These are phyloP conservation scores for Gorsachius goisagi DNA, from an alignment of 2,113 vertebrate species.

Conservation along the genomic window DNA sequence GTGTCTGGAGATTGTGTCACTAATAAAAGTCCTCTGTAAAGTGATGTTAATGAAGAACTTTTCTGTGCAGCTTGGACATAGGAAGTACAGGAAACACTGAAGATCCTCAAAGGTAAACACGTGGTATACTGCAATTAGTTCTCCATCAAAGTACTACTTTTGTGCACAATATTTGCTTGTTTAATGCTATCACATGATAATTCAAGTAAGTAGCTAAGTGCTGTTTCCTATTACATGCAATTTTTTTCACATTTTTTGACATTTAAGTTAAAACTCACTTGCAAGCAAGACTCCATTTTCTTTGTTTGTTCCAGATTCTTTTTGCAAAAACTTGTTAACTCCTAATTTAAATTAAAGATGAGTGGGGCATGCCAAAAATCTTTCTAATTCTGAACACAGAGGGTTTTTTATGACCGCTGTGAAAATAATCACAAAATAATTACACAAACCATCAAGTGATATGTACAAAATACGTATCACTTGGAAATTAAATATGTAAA, in stretches of 20 bases:
- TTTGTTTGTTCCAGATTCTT: background rate
- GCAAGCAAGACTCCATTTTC: background rate
- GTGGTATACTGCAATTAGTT: background rate
- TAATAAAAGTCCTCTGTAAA: background rate
- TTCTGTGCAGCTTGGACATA: background rate
- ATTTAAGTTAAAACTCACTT: background rate
- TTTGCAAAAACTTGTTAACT: background rate
- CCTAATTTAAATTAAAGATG: background rate
- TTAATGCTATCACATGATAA: background rate
- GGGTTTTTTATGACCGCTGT: background rate
- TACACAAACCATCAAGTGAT: background rate
- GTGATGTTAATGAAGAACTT: background rate
- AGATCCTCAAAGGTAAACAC: constrained; percentile 17
- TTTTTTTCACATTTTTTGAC: background rate
- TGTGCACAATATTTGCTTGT: background rate
- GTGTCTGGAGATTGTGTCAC: background rate
- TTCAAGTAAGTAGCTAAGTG: background rate
- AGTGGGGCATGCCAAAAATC: background rate
- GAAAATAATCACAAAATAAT: background rate
- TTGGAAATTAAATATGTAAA: background rate
- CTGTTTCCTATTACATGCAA: background rate
- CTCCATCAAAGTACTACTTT: background rate
- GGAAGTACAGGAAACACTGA: background rate
- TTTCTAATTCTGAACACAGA: background rate
- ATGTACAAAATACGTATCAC: background rate